Evolutionary conservation across 2,888 invertebrate species (phyloP).

Genomic region (Chaetoderma sp.): DNA sequence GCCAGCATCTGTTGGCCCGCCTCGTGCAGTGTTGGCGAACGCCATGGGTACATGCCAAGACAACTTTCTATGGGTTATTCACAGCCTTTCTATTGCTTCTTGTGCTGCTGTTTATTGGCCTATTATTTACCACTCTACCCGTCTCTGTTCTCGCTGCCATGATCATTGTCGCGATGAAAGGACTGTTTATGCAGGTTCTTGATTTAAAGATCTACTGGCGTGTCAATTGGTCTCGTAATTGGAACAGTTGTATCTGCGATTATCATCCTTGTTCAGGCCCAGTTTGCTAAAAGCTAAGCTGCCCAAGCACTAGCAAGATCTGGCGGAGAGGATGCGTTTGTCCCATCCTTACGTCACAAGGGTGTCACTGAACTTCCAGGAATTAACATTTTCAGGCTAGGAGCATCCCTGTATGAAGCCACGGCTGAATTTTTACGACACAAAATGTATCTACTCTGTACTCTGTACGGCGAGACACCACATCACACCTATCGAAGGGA

Average conservation of each 20-base stretch:
- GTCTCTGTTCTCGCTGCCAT: slow-evolving; percentile 68
- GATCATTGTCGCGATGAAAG: slow-evolving; percentile 69
- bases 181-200: slow-evolving; percentile 75
- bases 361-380: slow-evolving; percentile 50
- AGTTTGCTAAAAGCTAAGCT: slow-evolving; percentile 57
- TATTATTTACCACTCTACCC: slow-evolving; percentile 61
- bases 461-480: too few species aligned
- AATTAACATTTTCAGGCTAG: slow-evolving; percentile 61
- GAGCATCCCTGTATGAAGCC: slow-evolving; percentile 62
- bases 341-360: slow-evolving; percentile 43
- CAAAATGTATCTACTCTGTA: slow-evolving; percentile 57
- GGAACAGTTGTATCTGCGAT: slow-evolving; percentile 60
- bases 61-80: slow-evolving; percentile 56
- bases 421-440: slow-evolving; percentile 64
- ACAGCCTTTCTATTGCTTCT: slow-evolving; percentile 58
- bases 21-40: slow-evolving; percentile 62
- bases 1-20: slow-evolving; percentile 68
- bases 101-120: slow-evolving; percentile 60
- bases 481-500: background rate
- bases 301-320: slow-evolving; percentile 49
- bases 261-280: slow-evolving; percentile 60
- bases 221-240: slow-evolving; percentile 73
- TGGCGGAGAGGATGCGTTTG: slow-evolving; percentile 46
- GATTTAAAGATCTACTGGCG: slow-evolving; percentile 81
- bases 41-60: slow-evolving; percentile 63